Conservation (phyloP, 2,888 invertebrate species). For the Ctena decussata region DNA sequence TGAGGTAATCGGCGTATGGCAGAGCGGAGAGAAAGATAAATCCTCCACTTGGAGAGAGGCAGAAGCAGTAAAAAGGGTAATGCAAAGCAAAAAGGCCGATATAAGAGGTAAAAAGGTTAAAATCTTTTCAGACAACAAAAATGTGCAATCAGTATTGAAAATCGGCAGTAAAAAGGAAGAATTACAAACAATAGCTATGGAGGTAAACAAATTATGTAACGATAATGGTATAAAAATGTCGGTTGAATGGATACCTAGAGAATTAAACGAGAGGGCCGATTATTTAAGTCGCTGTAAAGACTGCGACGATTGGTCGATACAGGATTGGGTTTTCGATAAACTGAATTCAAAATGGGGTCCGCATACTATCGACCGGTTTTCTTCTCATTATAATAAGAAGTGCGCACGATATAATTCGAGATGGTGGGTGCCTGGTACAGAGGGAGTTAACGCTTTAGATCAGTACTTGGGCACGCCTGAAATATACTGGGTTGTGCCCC, state of each 20-base stretch:
- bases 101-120: neutral
- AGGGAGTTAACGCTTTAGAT: neutral
- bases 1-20: too few relatives aligned
- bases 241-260: constrained; percentile 13
- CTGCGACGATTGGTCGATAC: neutral
- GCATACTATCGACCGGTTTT: neutral
- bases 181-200: neutral
- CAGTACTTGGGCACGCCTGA: neutral
- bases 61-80: neutral
- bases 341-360: neutral
- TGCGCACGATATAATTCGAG: neutral
- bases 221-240: neutral
- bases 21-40: too few relatives aligned
- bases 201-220: neutral
- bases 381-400: neutral
- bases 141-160: neutral
- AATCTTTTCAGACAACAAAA: neutral
- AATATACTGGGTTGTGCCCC: neutral
- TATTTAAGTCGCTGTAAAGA: neutral
- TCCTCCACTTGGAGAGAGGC: neutral
- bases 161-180: neutral
- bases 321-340: neutral
- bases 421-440: neutral
- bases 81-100: neutral
- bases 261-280: neutral